phyloP scores from a whole-genome alignment of 2,888 invertebrate genomes.

The Unio delphinus region DNA sequence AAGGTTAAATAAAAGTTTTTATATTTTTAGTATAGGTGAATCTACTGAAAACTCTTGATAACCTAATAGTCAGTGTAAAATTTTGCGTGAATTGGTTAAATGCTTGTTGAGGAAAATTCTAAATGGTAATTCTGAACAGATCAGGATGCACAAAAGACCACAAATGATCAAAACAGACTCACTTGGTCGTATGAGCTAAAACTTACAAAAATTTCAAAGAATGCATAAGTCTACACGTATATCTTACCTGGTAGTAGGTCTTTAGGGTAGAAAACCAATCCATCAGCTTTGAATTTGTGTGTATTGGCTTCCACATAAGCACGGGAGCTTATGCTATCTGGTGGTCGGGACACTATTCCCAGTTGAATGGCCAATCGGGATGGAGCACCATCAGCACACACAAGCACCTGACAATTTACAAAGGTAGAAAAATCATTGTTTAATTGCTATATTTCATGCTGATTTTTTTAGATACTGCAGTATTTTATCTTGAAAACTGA shows the following conservation, averaged over 20 bases:
- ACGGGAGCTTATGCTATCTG: slow-evolving; percentile 56
- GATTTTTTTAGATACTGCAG: background rate
- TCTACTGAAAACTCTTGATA: too few species aligned
- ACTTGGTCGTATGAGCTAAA: too few species aligned
- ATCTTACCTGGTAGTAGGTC: slow-evolving; percentile 55
- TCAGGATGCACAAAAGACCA: too few species aligned
- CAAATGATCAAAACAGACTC: too few species aligned
- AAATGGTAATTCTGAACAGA: too few species aligned
- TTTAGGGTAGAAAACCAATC: slow-evolving; percentile 59
- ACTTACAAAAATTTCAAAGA: too few species aligned
- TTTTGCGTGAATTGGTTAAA: too few species aligned
- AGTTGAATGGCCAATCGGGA: slow-evolving; percentile 58
- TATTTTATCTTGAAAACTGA: background rate
- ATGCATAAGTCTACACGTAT: background rate
- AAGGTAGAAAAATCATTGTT: background rate
- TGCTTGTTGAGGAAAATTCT: too few species aligned
- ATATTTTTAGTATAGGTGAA: too few species aligned
- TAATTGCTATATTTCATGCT: too few species aligned
- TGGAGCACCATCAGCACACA: slow-evolving; percentile 62
- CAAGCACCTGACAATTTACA: slow-evolving; percentile 42
- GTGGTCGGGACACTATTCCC: slow-evolving; percentile 54
- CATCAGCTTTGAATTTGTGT: slow-evolving; percentile 63
- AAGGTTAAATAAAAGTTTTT: too few species aligned
- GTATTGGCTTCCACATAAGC: slow-evolving; percentile 58
- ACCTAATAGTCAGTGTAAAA: too few species aligned